phyloP scores from a whole-genome alignment of 2,888 invertebrate species.

The Podabrus alpinus region DNA sequence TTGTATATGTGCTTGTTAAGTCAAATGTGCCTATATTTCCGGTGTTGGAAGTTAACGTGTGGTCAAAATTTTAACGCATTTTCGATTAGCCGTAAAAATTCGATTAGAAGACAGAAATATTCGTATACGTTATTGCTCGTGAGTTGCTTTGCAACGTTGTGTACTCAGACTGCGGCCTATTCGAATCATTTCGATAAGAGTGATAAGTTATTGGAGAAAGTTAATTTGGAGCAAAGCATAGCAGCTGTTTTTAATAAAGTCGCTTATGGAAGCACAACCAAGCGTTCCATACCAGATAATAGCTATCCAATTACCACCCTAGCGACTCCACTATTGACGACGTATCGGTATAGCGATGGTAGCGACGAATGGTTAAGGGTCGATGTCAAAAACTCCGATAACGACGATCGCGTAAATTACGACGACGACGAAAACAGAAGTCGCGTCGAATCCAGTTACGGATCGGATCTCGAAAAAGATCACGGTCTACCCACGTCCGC shows the following conservation, averaged over 20 bases:
- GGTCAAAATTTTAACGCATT: conserved; percentile 2
- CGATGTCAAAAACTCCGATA: conserved; percentile 44
- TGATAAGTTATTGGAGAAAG: conserved; percentile 59
- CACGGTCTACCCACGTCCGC: conserved; percentile 76
- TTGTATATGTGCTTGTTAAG: conserved; percentile 46
- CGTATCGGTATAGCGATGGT: conserved; percentile 56
- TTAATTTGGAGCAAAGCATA: conserved; percentile 67
- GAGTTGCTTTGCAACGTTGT: conserved; percentile 7
- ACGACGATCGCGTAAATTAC: conserved; percentile 16
- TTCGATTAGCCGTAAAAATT: background rate
- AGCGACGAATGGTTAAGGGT: conserved; percentile 54
- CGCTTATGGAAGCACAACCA: conserved; percentile 71
- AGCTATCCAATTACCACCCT: conserved; percentile 66
- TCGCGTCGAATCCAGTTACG: conserved; percentile 58
- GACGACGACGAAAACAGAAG: conserved; percentile 41
- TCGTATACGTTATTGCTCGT: conserved; percentile 10
- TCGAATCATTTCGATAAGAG: conserved; percentile 52
- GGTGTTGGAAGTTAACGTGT: conserved; percentile 22
- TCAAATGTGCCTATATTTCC: conserved; percentile 50
- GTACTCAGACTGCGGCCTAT: conserved; percentile 33
- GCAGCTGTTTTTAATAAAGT: conserved; percentile 72
- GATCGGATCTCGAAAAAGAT: conserved; percentile 72
- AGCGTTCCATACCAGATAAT: conserved; percentile 68
- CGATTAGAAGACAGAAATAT: background rate
- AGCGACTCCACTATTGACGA: conserved; percentile 66